phyloP scores from a whole-genome alignment of 1,140 invertebrate species.

The Bursaphelenchus mucronatus region DNA sequence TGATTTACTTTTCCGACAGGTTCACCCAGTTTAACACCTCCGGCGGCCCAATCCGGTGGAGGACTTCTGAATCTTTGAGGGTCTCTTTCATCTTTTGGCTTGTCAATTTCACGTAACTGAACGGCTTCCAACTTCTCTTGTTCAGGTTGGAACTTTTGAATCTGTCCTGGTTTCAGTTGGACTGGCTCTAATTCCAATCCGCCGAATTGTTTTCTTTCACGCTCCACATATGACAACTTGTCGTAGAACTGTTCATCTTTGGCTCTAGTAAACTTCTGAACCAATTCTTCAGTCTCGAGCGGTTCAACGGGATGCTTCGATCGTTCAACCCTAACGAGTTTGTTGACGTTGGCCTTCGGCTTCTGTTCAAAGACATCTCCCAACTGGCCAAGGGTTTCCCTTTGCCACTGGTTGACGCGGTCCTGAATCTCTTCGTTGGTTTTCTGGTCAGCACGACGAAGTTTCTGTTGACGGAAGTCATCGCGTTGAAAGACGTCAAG shows the following conservation, averaged over 20 bases:
- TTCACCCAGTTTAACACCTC: constrained; percentile 48
- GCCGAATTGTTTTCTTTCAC: constrained; percentile 45
- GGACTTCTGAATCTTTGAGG: constrained; percentile 25
- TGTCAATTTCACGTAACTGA: constrained; percentile 21
- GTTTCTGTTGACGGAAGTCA: constrained; percentile 57
- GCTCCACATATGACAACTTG: constrained; percentile 54
- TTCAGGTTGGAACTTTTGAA: constrained; percentile 49
- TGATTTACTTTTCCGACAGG: constrained; percentile 53
- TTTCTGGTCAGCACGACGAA: constrained; percentile 47
- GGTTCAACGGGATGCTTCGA: constrained; percentile 53
- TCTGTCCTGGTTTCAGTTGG: constrained; percentile 50
- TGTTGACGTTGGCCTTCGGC: constrained; percentile 54
- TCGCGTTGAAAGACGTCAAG: constrained; percentile 56
- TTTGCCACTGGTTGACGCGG: constrained; percentile 48
- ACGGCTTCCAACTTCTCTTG: constrained; percentile 51
- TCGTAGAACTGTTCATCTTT: constrained; percentile 59
- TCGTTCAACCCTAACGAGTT: constrained; percentile 52
- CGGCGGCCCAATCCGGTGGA: constrained; percentile 35
- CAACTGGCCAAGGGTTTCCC: constrained; percentile 42
- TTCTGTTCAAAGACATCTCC: constrained; percentile 55
- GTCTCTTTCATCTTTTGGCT: constrained; percentile 21
- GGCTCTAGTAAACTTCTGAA: constrained; percentile 53
- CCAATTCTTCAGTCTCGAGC: constrained; percentile 56
- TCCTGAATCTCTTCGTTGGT: constrained; percentile 49
- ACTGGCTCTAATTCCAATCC: constrained; percentile 54